Percentiles rank a stretch among this genome's conserved stretches.
Evolutionary conservation across 2,113 vertebrate species (phyloP).

Genomic region (Stictonetta naevosa): DNA sequence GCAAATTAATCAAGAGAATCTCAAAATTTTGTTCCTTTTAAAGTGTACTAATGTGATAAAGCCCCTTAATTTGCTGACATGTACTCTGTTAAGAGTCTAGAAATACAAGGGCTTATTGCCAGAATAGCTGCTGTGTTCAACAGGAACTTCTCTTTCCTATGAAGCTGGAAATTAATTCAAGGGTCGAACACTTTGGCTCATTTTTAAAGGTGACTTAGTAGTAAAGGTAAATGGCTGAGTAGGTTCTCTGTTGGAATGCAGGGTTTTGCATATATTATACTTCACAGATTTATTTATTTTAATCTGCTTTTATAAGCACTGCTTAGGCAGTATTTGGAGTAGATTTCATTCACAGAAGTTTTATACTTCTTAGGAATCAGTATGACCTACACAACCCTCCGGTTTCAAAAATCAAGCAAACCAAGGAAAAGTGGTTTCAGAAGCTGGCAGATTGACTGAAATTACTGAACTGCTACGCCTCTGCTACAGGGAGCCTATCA

Average conservation of each 20-base stretch:
- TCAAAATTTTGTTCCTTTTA: neutral
- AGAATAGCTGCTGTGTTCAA: neutral
- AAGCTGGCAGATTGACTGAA: neutral
- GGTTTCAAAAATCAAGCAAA: neutral
- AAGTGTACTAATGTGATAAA: neutral
- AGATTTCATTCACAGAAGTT: neutral
- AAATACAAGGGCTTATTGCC: neutral
- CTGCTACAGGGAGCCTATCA: neutral
- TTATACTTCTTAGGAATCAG: neutral
- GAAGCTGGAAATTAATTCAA: neutral
- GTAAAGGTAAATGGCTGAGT: neutral
- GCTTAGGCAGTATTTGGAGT: neutral
- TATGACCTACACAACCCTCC: neutral
- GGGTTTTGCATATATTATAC: neutral
- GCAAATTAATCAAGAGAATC: neutral
- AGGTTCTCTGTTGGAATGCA: neutral
- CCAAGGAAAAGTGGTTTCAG: neutral
- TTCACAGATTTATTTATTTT: neutral
- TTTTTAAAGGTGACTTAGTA: neutral
- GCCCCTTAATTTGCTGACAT: neutral
- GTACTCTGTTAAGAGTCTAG: neutral
- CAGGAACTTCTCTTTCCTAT: neutral
- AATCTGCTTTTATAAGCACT: neutral
- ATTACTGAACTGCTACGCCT: neutral
- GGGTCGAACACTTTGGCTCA: neutral